Conservation (phyloP, 30 jellyfish, hydroid and myxozoan species). For the Mastigias papua region DNA sequence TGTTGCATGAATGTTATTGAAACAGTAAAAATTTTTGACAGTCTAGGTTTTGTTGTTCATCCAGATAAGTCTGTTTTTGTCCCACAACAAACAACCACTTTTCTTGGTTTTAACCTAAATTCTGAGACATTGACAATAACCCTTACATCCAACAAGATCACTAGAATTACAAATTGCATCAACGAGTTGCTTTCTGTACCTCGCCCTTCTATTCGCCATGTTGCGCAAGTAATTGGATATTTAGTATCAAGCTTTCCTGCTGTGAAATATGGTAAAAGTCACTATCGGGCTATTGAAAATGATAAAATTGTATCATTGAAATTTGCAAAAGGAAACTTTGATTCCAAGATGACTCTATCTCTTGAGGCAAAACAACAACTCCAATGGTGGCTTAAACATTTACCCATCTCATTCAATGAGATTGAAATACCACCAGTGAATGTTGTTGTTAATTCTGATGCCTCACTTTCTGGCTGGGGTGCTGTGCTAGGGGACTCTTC, state of each 20-base stretch:
- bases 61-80: conserved; percentile 49
- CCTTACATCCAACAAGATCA: neutral
- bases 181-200: neutral
- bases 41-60: conserved; percentile 57
- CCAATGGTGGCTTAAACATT: conserved; percentile 41
- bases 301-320: conserved; percentile 24
- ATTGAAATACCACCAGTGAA: conserved; percentile 9
- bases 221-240: conserved; percentile 33
- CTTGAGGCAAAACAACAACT: neutral
- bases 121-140: conserved; percentile 34
- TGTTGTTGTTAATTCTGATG: conserved; percentile 13
- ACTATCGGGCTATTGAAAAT: conserved; percentile 33
- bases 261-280: conserved; percentile 17
- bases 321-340: conserved; percentile 36
- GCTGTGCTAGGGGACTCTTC: no score
- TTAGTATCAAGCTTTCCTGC: no score
- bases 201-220: conserved; percentile 10
- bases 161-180: neutral
- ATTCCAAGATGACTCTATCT: neutral
- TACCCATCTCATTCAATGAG: neutral
- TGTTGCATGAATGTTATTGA: no score
- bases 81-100: conserved; percentile 30
- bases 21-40: conserved; percentile 16
- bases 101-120: conserved; percentile 24
- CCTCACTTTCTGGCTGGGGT: no score